A percentile compares a stretch with the other conserved stretches of the same genome.
Evolutionary conservation across 2,113 vertebrate species (phyloP).

Genomic region (Pampusana beccarii): DNA sequence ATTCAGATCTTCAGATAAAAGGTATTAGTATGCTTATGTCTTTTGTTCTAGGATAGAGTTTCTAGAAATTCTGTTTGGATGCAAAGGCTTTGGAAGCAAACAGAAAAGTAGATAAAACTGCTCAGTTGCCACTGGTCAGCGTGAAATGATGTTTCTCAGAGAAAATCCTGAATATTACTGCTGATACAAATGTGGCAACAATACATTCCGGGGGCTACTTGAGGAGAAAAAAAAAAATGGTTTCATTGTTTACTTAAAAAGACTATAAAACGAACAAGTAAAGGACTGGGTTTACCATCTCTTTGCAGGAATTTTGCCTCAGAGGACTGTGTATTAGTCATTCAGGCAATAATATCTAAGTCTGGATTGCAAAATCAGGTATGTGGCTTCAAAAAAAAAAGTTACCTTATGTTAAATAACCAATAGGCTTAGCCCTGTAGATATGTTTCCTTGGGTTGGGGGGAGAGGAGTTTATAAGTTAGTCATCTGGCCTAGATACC

Average conservation of each 20-base stretch:
- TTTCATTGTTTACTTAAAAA: background rate
- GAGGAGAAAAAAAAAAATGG: background rate
- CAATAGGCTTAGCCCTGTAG: background rate
- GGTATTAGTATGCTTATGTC: background rate
- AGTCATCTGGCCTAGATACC: background rate
- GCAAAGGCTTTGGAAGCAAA: background rate
- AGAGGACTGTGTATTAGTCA: background rate
- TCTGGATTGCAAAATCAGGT: background rate
- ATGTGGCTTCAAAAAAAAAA: background rate
- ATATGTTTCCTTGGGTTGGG: fast-evolving
- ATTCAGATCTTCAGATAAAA: background rate
- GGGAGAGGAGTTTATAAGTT: background rate
- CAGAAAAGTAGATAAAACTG: background rate
- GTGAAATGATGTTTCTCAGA: background rate
- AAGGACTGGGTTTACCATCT: background rate
- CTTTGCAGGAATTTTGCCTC: background rate
- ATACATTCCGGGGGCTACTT: background rate
- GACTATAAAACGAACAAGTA: background rate
- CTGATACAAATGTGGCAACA: background rate
- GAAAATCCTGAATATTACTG: background rate
- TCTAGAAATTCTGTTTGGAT: background rate
- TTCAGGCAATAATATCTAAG: background rate
- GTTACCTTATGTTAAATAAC: background rate
- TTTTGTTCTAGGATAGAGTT: background rate
- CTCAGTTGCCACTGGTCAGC: background rate